Evolutionary conservation across 2,888 invertebrate genomes (phyloP).

Genomic region (Phrixothrix hirtus): DNA sequence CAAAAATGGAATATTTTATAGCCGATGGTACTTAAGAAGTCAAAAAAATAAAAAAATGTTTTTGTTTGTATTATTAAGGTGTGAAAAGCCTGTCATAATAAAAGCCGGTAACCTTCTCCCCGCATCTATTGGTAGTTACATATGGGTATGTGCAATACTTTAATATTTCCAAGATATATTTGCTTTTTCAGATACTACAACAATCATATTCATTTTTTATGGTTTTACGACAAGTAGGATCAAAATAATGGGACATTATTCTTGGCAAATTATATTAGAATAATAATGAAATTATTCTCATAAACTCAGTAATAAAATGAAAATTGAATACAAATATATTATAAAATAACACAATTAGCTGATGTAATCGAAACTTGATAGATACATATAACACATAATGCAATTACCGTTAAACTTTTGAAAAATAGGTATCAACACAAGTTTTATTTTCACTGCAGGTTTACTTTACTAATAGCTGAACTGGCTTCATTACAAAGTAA

Average conservation of each 20-base stretch:
- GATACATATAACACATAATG: too few species aligned
- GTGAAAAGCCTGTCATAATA: slow-evolving; percentile 21
- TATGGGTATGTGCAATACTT: slow-evolving; percentile 16
- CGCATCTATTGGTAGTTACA: slow-evolving; percentile 20
- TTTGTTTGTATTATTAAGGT: slow-evolving; percentile 19
- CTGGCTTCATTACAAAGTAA: too few species aligned
- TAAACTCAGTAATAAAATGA: too few species aligned
- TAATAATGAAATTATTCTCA: too few species aligned
- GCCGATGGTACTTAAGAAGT: slow-evolving; percentile 12
- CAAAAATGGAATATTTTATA: slow-evolving; percentile 15
- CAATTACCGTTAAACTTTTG: too few species aligned
- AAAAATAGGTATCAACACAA: too few species aligned
- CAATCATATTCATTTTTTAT: slow-evolving; percentile 26
- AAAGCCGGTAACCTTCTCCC: slow-evolving; percentile 19
- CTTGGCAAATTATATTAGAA: too few species aligned
- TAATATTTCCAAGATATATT: neutral
- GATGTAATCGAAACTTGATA: too few species aligned
- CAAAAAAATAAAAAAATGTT: slow-evolving; percentile 10
- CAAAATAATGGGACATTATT: too few species aligned
- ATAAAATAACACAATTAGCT: neutral
- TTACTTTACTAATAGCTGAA: too few species aligned
- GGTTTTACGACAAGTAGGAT: slow-evolving; percentile 16
- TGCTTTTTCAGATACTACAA: slow-evolving; percentile 21
- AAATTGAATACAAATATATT: too few species aligned
- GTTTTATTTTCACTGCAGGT: too few species aligned